Evolutionary conservation across 2,888 invertebrate genomes (phyloP).

Genomic region (Helobdella robusta): DNA sequence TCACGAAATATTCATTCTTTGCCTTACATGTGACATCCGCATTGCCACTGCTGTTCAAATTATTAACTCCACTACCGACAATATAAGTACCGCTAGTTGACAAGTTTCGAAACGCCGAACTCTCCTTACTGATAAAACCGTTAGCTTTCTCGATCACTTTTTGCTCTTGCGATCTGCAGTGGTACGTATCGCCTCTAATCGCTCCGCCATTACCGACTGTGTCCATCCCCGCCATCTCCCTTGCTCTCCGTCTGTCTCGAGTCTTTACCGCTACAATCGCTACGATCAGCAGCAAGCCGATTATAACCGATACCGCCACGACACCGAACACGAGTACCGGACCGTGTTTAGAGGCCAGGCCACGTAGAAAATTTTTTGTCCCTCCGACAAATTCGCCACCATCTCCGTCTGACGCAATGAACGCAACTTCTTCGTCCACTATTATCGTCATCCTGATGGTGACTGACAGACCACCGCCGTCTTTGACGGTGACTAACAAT

Average conservation of each 20-base stretch:
- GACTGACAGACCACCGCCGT: background rate
- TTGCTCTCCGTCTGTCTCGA: background rate
- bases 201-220: background rate
- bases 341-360: slow-evolving; percentile 9
- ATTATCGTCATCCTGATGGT: slow-evolving; percentile 8
- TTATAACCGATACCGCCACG: background rate
- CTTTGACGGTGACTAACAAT: slow-evolving; percentile 11
- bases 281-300: slow-evolving; percentile 7
- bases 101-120: too few relatives aligned
- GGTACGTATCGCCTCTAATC: background rate
- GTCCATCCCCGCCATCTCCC: background rate
- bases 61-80: too few relatives aligned
- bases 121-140: too few relatives aligned
- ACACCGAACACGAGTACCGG: background rate
- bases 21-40: too few relatives aligned
- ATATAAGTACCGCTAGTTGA: too few relatives aligned
- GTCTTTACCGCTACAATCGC: slow-evolving; percentile 18
- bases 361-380: background rate
- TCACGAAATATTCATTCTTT: too few relatives aligned
- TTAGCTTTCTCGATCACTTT: slow-evolving; percentile 14
- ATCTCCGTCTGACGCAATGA: background rate
- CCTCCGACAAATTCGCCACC: background rate
- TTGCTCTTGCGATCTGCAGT: slow-evolving; percentile 8
- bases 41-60: too few relatives aligned
- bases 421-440: background rate